Evolutionary conservation across 2,113 vertebrate species (phyloP), one percentile per base, ranked within the genome.

Genomic region (Oriolus oriolus): DNA sequence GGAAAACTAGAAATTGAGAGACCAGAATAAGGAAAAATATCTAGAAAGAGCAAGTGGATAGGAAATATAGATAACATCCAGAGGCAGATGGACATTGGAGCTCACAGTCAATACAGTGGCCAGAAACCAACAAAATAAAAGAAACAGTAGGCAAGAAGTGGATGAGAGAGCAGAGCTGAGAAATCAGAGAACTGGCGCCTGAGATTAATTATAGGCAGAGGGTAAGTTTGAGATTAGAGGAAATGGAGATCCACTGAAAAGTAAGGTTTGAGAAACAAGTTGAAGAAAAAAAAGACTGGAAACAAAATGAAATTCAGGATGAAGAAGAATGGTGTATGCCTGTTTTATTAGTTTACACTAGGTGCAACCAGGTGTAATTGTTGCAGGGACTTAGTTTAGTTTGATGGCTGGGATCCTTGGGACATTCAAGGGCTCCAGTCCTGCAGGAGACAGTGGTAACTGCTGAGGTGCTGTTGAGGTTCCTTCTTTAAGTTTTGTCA

Each of bases 351-450:
- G 42, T 27, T 21, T 30, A 15, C 19, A 17, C 1, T 19, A 11
- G 11, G 23, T 44, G n/a, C 18, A 42, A 18, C 3, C 0, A 3
- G 11, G 19, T 75, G 0, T 14, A 35, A 45, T 16, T 14, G 37
- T 30, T 26, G 49, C 33, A 71, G 61, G 16, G 66, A 28, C 18
- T 88, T 66, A 31, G 16, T 75, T 64, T 61, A 33, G 4, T 31
- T 37, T 3, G 3, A 14, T 44, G 42, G 26, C 31, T 27, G 7
- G n/a, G 64, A 27, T 41, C 16, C 30, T 47, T 20, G 4, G 30
- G 1, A 0, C 2, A 3, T 21, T 39, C 2, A 12, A 37, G 18
- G 47, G 6, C 30, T 71, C 4, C 11, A 31, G 1, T 44, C 41
- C 20, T 33, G 27, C 15, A 37, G 18, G 41, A 54, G 15, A 9